Evolutionary conservation across 2,797 vertebrate species (phyloP).

Genomic region (Podarcis lilfordi): DNA sequence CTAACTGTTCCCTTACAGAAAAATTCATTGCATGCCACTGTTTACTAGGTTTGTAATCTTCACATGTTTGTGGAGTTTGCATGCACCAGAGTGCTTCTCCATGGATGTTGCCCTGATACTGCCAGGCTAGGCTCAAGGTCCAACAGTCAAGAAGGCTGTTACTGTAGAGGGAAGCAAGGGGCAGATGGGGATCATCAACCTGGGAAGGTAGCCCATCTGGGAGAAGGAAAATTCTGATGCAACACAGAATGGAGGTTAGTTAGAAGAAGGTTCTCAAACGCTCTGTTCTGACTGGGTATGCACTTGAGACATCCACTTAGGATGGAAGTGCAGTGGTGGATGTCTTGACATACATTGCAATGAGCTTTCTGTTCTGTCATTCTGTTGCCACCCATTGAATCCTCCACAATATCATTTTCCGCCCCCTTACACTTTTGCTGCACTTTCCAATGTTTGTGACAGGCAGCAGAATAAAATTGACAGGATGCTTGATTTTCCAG

Average conservation of each 20-base stretch:
- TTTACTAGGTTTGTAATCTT: no score
- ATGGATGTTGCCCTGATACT: no score
- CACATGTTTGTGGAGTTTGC: no score
- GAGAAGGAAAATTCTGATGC: neutral
- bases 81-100: no score
- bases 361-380: slow-evolving; percentile 31
- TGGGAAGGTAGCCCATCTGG: no score
- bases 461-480: slow-evolving; percentile 11
- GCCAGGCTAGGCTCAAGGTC: no score
- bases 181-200: no score
- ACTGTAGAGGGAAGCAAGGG: no score
- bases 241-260: neutral
- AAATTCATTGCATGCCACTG: no score
- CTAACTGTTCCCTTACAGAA: no score
- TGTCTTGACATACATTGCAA: slow-evolving; percentile 42
- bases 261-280: neutral
- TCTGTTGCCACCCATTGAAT: neutral
- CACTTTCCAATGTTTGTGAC: neutral
- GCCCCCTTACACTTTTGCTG: slow-evolving; percentile 6
- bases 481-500: slow-evolving; percentile 29
- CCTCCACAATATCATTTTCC: slow-evolving; percentile 11
- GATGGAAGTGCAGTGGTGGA: neutral
- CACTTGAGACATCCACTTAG: neutral
- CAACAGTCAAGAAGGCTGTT: no score
- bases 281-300: neutral